phyloP scores from a whole-genome alignment of 2,797 vertebrate genomes.

The Cygnus olor region DNA sequence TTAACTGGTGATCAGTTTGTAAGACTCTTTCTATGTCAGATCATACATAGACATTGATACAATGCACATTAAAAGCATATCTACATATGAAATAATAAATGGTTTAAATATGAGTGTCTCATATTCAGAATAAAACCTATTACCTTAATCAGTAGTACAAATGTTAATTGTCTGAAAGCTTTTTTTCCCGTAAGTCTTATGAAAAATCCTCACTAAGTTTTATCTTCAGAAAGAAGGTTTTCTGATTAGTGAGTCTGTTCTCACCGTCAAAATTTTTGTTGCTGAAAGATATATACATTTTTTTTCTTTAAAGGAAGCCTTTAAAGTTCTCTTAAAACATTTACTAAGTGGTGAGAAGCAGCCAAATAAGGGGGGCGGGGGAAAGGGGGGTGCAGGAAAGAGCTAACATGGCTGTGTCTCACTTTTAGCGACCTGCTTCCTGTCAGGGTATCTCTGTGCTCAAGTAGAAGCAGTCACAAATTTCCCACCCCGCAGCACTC shows the following conservation, averaged over 20 bases:
- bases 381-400: neutral
- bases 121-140: constrained; percentile 22
- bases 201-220: neutral
- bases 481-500: neutral
- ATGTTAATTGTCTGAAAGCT: neutral
- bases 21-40: neutral
- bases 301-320: neutral
- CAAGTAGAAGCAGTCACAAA: fast-evolving
- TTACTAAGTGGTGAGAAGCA: neutral
- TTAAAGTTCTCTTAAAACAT: neutral
- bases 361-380: neutral
- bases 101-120: neutral
- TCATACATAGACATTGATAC: neutral
- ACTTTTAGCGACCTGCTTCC: neutral
- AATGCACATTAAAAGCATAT: neutral
- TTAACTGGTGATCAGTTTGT: neutral
- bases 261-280: neutral
- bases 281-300: neutral
- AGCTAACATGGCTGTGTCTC: neutral
- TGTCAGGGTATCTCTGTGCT: neutral
- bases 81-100: neutral
- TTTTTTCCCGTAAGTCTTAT: neutral
- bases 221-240: neutral
- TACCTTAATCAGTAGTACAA: neutral
- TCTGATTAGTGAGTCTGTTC: neutral